Base-by-base conservation (phyloP, 2,888 invertebrate species). In the Atethmia centrago region DNA sequence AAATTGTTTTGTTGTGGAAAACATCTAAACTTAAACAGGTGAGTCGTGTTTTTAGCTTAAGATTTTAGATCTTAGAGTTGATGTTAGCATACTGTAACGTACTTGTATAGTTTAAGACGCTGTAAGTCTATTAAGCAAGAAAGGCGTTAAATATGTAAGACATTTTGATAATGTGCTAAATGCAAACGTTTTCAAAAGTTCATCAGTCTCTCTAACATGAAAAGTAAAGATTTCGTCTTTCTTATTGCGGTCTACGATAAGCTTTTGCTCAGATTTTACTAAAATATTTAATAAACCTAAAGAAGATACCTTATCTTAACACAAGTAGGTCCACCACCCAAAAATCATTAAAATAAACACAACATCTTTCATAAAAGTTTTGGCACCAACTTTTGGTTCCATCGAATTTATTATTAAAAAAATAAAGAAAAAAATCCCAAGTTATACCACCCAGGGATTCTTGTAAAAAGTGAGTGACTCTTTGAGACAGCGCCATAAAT, bases 391-490 rank as follows among this genome's bases (percentile, higher is more conserved):
- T 85, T 87, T 82, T 65, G 77, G 70, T 74, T 49, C 74, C 82
- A 72, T 75, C 53, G 62, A 88, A 90, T 88, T 84, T 88, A 87
- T 89, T 89, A 89, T 89, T 88, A 85, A 87, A 88, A 87, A 87
- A 89, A 85, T 85, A 84, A 83, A 73, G 83, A 88, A 86, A 82
- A 31, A 79, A 72, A 64, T 14, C 36, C 58, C 59, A 73, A 73
- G 76, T 79, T 79, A 70, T 68, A 59, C 69, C 62, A 77, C 67
- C 69, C 78, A 65, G 56, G 70, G 74, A 72, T 79, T 87, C 79
- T 87, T 85, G 77, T 87, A 87, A 90, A 87, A 88, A 87, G 84
- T 85, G 87, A 88, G 83, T 86, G 89, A 88, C 82, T 88, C 83
- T 82, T 84, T 76, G 77, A 86, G 87, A 87, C 84, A 79, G 73